phyloP scores from a whole-genome alignment of 2,797 vertebrate genomes.

The Acrossocheilus fasciatus region DNA sequence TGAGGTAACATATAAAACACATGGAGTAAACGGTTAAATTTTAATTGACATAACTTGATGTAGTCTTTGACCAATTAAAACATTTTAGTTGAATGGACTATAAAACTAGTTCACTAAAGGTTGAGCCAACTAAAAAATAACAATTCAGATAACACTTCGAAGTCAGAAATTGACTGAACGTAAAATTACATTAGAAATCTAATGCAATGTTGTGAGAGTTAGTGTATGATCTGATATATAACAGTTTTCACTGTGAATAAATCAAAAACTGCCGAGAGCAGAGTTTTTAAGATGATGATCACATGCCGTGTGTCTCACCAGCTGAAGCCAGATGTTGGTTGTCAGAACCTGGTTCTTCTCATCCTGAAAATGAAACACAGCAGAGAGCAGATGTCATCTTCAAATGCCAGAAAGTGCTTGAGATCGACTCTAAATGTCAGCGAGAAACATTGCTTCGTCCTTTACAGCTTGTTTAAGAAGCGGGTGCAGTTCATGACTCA shows the following conservation, averaged over 20 bases:
- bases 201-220: too few species aligned
- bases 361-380: conserved; percentile 79
- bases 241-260: neutral
- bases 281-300: neutral
- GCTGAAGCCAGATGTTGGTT: conserved; percentile 93
- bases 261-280: neutral
- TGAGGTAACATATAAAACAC: too few species aligned
- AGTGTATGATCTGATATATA: neutral
- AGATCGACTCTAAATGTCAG: conserved; percentile 2
- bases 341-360: conserved; percentile 98
- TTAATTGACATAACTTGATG: too few species aligned
- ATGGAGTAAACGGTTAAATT: too few species aligned
- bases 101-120: too few species aligned
- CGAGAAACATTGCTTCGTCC: neutral
- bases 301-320: conserved; percentile 82
- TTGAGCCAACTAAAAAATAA: too few species aligned
- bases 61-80: too few species aligned
- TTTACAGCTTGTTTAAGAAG: neutral
- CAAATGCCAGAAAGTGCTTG: neutral
- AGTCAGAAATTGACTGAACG: too few species aligned
- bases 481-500: neutral
- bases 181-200: neutral
- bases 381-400: neutral
- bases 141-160: too few species aligned
- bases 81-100: too few species aligned